Percentiles rank a stretch among this genome's conserved stretches.
phyloP scores from a whole-genome alignment of 2,797 vertebrate genomes.

The Macropus fuliginosus region DNA sequence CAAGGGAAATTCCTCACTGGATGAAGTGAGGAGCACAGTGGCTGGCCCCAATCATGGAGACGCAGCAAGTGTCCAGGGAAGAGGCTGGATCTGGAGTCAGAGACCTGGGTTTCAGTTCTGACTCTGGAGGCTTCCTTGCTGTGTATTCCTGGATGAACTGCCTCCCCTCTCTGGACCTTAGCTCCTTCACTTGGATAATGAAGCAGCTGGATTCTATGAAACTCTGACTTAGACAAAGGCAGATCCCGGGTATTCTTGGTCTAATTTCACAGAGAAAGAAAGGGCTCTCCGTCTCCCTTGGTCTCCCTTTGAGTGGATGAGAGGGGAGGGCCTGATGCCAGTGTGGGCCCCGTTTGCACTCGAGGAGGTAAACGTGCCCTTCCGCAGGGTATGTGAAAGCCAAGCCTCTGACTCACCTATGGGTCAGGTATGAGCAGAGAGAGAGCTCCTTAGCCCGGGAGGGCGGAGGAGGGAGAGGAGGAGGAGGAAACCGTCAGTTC shows the following conservation, averaged over 20 bases:
- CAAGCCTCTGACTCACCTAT: not conserved
- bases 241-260: not conserved
- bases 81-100: not conserved
- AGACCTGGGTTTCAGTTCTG: not conserved
- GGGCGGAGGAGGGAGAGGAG: not conserved
- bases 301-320: not conserved
- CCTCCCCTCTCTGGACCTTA: not conserved
- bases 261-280: not conserved
- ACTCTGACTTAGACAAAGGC: not conserved
- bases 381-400: not conserved
- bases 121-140: not conserved
- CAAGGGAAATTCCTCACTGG: not conserved
- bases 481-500: not conserved
- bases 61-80: not conserved
- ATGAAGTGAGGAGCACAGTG: too few relatives aligned
- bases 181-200: not conserved
- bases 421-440: not conserved
- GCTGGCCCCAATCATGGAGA: not conserved
- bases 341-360: not conserved
- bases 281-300: not conserved
- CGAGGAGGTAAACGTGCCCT: not conserved
- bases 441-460: not conserved
- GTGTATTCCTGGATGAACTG: not conserved
- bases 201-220: not conserved
- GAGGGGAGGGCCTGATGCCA: not conserved